A percentile compares a stretch with the other conserved stretches of the same genome.
phyloP scores from a whole-genome alignment of 2,113 vertebrate species.

The Melanerpes aurifrons region DNA sequence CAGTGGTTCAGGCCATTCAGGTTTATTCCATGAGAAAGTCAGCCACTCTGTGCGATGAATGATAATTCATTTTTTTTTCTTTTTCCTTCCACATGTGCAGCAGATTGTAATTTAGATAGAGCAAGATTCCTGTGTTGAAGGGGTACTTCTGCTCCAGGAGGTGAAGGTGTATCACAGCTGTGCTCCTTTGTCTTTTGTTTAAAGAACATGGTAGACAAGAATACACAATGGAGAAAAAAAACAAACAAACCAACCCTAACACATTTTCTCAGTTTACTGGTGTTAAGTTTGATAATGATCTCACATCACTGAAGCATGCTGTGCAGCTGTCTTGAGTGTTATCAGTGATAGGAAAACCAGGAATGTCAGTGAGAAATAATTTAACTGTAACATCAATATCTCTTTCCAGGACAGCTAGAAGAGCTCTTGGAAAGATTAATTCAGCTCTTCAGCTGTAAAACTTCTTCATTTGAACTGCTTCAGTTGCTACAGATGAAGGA shows the following conservation, averaged over 20 bases:
- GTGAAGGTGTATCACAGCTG: neutral
- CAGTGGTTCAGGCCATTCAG: neutral
- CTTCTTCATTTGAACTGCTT: neutral
- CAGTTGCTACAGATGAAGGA: neutral
- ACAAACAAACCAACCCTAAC: neutral
- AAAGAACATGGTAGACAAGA: neutral
- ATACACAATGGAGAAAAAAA: neutral
- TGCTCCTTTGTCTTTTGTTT: neutral
- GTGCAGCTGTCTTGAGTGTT: neutral
- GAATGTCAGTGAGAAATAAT: neutral
- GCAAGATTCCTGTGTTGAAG: neutral
- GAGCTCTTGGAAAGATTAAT: neutral
- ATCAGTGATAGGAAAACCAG: neutral
- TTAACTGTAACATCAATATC: neutral
- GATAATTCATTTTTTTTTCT: neutral
- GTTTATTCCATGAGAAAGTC: neutral
- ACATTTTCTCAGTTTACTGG: neutral
- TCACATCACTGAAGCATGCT: neutral
- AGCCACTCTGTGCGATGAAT: neutral
- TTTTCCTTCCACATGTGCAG: neutral
- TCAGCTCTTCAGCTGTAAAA: fast-evolving
- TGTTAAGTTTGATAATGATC: neutral
- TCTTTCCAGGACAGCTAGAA: neutral
- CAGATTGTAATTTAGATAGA: neutral
- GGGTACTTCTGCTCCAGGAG: neutral